Base-by-base conservation (phyloP, 2,888 invertebrate genomes). In the Parasteatoda lunata region DNA sequence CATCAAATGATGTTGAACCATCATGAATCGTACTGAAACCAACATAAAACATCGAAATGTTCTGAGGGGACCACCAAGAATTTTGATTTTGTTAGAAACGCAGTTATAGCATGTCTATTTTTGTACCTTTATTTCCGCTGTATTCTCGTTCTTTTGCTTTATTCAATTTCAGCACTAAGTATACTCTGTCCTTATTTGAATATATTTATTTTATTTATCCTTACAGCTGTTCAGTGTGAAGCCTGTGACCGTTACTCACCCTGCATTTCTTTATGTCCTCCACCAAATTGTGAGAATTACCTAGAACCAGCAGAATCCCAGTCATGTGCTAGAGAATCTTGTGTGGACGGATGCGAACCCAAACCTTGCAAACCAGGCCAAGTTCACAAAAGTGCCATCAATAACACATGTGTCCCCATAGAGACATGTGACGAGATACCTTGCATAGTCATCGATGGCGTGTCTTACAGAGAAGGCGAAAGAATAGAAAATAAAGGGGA, bases 191-290 rank as follows among this genome's bases (percentile, higher is more conserved):
- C 30, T 30, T 2, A 30, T 30, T 30, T 30, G 30, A 30, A 30
- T 30, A 30, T 30, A 30, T 30, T 30, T 30, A 30, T 2, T 30
- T 30, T 30, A 30, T 65, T 65, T 91, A 71, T 11, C 11, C 64
- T 89, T 89, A 30, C 91, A 96, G 96, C 97, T 0, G 95, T 97
- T 93, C 97, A 97, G 92, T 97, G 97, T 90, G 96, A 97, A 91
- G 95, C 95, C 90, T 96, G 96, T 90, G 94, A 96, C 3, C 94
- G 94, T 81, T 97, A 97, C 92, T 95, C 94, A 88, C 94, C 96
- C 0, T 97, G 97, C 91, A 93, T 97, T 13, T 94, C 96, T 0
- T 93, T 96, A 3, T 97, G 97, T 90, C 96, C 97, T 0, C 93
- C 94, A 8, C 95, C 95, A 91, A 97, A 96, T 0, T 97, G 97